phyloP scores from a whole-genome alignment of 2,113 vertebrate genomes.

The Eulacestoma nigropectus region DNA sequence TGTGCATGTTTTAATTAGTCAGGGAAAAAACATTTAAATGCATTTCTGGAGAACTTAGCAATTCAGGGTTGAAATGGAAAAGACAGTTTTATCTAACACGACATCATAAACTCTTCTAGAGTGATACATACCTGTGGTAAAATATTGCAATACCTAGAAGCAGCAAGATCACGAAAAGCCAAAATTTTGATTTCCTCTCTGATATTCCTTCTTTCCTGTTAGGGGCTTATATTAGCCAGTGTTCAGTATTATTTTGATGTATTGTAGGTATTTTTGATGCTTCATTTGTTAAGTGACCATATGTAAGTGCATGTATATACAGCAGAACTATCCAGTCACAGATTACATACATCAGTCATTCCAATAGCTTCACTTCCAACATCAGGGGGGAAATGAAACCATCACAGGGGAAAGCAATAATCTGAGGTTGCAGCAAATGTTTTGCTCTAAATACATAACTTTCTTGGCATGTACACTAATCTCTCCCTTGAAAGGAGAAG shows the following conservation, averaged over 20 bases:
- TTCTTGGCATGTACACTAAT: neutral
- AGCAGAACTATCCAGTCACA: constrained; percentile 27
- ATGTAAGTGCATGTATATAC: constrained; percentile 23
- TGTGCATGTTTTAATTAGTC: neutral
- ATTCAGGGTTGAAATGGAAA: neutral
- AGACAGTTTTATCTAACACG: neutral
- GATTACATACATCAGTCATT: constrained; percentile 46
- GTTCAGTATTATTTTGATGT: constrained; percentile 27
- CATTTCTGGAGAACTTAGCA: neutral
- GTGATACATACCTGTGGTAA: neutral
- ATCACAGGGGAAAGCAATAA: constrained; percentile 34
- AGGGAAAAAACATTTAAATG: neutral
- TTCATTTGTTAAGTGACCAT: constrained; percentile 9
- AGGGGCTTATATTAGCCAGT: neutral
- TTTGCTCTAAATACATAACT: neutral
- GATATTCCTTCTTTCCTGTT: neutral
- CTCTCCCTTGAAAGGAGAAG: neutral
- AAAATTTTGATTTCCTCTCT: neutral
- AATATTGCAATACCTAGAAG: neutral
- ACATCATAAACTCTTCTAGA: neutral
- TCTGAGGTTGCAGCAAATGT: neutral
- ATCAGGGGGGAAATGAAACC: constrained; percentile 11
- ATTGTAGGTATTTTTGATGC: constrained; percentile 8
- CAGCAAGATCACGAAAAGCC: neutral
- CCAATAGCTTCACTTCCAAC: constrained; percentile 2